phyloP scores from a whole-genome alignment of 2,888 invertebrate genomes.

The Drosophila mulleri region DNA sequence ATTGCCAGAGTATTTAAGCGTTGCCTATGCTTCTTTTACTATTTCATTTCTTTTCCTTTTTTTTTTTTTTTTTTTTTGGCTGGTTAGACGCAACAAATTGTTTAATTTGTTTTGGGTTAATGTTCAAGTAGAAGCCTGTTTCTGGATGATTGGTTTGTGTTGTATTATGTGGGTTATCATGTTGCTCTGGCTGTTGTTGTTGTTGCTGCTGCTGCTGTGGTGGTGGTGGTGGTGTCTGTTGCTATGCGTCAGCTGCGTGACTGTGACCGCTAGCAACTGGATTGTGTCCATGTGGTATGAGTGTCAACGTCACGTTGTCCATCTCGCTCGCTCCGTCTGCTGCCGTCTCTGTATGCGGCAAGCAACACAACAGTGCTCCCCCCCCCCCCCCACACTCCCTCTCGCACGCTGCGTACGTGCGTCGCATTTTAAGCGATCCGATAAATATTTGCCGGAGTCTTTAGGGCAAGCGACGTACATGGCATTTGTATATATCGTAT shows the following conservation, averaged over 20 bases:
- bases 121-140: constrained; percentile 54
- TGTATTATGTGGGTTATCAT: constrained; percentile 65
- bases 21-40: not conserved
- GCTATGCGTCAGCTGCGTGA: constrained; percentile 60
- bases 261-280: constrained; percentile 66
- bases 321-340: constrained; percentile 1
- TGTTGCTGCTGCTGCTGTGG: constrained; percentile 12
- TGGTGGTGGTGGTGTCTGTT: constrained; percentile 14
- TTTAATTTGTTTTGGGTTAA: constrained; percentile 73
- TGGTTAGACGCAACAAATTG: constrained; percentile 56
- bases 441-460: constrained; percentile 74
- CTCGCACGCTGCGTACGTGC: constrained; percentile 51
- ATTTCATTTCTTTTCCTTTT: not conserved
- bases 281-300: constrained; percentile 59
- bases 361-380: not conserved
- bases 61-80: constrained; percentile 2
- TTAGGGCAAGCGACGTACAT: constrained; percentile 41
- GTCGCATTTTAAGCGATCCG: constrained; percentile 64
- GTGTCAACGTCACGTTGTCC: constrained; percentile 77
- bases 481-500: constrained; percentile 25
- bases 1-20: not conserved
- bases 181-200: constrained; percentile 21
- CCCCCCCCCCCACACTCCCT: not conserved
- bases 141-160: constrained; percentile 49
- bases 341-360: constrained; percentile 7